Conservation (phyloP, 1,140 invertebrate genomes). For the Drosophila grimshawi region DNA sequence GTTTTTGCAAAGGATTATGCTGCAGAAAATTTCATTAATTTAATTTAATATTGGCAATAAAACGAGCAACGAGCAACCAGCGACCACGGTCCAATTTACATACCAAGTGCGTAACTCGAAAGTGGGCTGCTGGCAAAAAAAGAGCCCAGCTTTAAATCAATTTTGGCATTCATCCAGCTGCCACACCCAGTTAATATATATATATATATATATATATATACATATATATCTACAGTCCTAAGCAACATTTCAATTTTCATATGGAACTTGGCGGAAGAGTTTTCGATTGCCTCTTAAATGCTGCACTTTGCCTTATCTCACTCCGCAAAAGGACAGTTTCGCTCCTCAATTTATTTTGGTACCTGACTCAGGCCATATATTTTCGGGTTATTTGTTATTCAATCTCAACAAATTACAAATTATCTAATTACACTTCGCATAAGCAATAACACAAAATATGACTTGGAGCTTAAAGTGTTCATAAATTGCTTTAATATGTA, state of each 20-base stretch:
- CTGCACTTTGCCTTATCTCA: slow-evolving; percentile 54
- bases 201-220: slow-evolving; percentile 20
- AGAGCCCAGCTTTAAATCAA: slow-evolving; percentile 66
- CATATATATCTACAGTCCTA: background rate
- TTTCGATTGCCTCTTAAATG: slow-evolving; percentile 54
- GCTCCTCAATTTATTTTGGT: slow-evolving; percentile 31
- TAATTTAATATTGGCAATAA: slow-evolving; percentile 82
- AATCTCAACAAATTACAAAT: slow-evolving; percentile 60
- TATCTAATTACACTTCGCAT: slow-evolving; percentile 62
- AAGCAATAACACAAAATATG: slow-evolving; percentile 47
- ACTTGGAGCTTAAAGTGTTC: slow-evolving; percentile 28
- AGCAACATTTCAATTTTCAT: slow-evolving; percentile 29
- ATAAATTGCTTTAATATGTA: slow-evolving; percentile 62
- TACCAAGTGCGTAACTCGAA: slow-evolving; percentile 44
- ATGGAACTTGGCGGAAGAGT: slow-evolving; percentile 51
- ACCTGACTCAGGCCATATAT: slow-evolving; percentile 61
- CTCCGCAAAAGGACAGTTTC: slow-evolving; percentile 61
- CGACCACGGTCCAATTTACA: slow-evolving; percentile 61
- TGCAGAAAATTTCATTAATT: slow-evolving; percentile 82
- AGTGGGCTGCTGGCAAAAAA: slow-evolving; percentile 18
- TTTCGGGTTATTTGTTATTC: slow-evolving; percentile 43
- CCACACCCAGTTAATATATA: slow-evolving; percentile 35
- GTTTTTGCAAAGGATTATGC: slow-evolving; percentile 81
- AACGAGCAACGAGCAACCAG: slow-evolving; percentile 43
- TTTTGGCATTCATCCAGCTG: slow-evolving; percentile 36